These are phyloP conservation scores for Lepus americanus DNA, from an alignment of 2,113 vertebrate genomes.

Conservation along the genomic window DNA sequence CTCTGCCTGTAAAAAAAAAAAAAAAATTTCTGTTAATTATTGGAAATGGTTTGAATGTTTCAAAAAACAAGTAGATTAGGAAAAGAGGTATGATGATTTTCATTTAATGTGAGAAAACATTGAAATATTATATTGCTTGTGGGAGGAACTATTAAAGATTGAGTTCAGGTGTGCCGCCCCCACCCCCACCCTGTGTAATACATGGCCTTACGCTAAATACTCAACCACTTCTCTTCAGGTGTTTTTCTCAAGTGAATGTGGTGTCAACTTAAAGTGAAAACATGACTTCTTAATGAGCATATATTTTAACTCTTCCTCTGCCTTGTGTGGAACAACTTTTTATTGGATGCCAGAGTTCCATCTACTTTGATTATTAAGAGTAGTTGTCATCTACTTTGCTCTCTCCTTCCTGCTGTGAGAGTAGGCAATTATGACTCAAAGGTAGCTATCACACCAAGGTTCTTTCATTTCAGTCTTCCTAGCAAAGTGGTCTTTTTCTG, in stretches of 20 bases:
- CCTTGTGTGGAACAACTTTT: neutral
- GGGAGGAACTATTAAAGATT: slow-evolving; percentile 61
- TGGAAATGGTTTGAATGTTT: neutral
- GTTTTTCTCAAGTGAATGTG: slow-evolving; percentile 28
- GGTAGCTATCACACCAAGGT: neutral
- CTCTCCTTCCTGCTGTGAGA: slow-evolving; percentile 8
- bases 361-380: neutral
- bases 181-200: neutral
- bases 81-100: slow-evolving; percentile 42
- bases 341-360: neutral
- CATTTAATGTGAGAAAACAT: slow-evolving; percentile 51
- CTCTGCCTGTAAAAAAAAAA: too few species aligned
- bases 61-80: slow-evolving; percentile 42
- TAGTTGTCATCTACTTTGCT: neutral
- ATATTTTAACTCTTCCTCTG: neutral
- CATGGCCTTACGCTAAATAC: neutral
- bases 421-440: neutral
- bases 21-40: slow-evolving; percentile 36
- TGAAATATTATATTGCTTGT: slow-evolving; percentile 25
- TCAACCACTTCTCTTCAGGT: neutral
- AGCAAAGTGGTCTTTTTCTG: neutral
- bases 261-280: slow-evolving; percentile 33
- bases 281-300: neutral
- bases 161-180: neutral
- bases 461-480: neutral